A percentile compares a stretch with the other conserved stretches of the same genome.
These are phyloP conservation scores for Calosoma granatense DNA, from an alignment of 1,140 invertebrate species.

Conservation along the genomic window DNA sequence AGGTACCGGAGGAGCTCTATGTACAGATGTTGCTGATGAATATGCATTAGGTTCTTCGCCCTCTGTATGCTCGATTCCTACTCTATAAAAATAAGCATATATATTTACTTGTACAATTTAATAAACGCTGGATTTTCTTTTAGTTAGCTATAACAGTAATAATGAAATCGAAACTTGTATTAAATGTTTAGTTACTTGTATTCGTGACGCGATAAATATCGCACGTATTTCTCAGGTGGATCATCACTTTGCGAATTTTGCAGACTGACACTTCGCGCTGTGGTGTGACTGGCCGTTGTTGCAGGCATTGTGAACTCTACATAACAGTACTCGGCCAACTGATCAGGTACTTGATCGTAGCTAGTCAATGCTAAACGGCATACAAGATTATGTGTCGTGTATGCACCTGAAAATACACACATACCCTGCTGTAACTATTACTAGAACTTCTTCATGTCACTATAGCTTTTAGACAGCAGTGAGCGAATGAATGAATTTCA, in stretches of 20 bases:
- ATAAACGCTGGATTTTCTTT: background rate
- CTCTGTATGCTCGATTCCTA: slow-evolving; percentile 75
- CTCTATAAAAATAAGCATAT: slow-evolving; percentile 39
- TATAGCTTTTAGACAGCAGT: too few relatives aligned
- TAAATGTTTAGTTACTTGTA: slow-evolving; percentile 63
- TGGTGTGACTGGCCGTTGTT: slow-evolving; percentile 93
- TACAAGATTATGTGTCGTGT: slow-evolving; percentile 89
- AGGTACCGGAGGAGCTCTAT: slow-evolving; percentile 32
- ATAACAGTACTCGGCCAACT: slow-evolving; percentile 75
- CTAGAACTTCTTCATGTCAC: too few relatives aligned
- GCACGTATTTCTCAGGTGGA: slow-evolving; percentile 97
- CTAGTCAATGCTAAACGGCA: slow-evolving; percentile 89
- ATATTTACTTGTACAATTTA: background rate
- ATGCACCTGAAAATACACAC: slow-evolving; percentile 62
- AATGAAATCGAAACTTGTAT: too few relatives aligned
- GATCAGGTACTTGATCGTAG: slow-evolving; percentile 94
- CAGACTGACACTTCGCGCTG: slow-evolving; percentile 89
- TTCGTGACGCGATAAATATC: slow-evolving; percentile 93
- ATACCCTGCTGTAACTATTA: slow-evolving; percentile 10
- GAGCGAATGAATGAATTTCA: background rate
- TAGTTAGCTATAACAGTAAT: background rate
- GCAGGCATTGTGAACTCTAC: slow-evolving; percentile 99
- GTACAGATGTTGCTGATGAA: slow-evolving; percentile 51
- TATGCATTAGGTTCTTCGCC: slow-evolving; percentile 67
- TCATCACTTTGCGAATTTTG: slow-evolving; percentile 79